Base-by-base conservation (phyloP, 2,888 invertebrate genomes). In the Chirona hameri region DNA sequence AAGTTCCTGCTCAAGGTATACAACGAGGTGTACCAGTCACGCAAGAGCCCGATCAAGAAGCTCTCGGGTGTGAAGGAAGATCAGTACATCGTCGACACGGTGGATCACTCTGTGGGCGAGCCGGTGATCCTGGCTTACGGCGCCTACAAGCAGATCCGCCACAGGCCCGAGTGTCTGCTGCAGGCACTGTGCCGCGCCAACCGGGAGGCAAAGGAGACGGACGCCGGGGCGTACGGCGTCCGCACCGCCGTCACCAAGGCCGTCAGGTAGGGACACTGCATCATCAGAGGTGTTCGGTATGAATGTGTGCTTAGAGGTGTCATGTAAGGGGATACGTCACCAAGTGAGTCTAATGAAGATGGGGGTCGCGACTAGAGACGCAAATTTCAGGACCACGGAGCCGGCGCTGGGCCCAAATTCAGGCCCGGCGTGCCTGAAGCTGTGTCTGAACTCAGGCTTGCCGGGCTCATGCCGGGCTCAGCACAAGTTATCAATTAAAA, bases 61-160 rank as follows among this genome's bases (percentile, higher is more conserved):
- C 29, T 80, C 24, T 52, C 52, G 0, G 80, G 80, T 3, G 15
- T n/a, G 52, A 48, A 55, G 18, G 80, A 80, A 52, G 80, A 80
- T 52, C 9, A 27, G n/a, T 80, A 80, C 80, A 80, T 80, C 29
- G 27, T 80, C 52, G 52, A 52, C 9, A 29, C 80, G 27, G 18
- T 80, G 52, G 80, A 80, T 27, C 80, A 80, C 52, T 48, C 80
- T 3, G 15, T 80, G 15, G 52, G 52, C 52, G 80, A 80, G 29
- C 80, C 80, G 15, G 2, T 80, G n/a, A 29, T 80, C 14, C 27
- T 27, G 15, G 80, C 52, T 14, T 80, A 52, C 27, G 18, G 52
- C 80, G 80, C 80, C 27, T 80, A 80, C 80, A 12, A 7, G 52
- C 52, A 18, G 48, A 21, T 80, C 15, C 52, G 80, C 29, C n/a